Percentiles rank a stretch among this genome's conserved stretches.
Evolutionary conservation across 37 sponge, comb jelly and placozoan genomes (phyloP).

Genomic region (Axinella damicornis): DNA sequence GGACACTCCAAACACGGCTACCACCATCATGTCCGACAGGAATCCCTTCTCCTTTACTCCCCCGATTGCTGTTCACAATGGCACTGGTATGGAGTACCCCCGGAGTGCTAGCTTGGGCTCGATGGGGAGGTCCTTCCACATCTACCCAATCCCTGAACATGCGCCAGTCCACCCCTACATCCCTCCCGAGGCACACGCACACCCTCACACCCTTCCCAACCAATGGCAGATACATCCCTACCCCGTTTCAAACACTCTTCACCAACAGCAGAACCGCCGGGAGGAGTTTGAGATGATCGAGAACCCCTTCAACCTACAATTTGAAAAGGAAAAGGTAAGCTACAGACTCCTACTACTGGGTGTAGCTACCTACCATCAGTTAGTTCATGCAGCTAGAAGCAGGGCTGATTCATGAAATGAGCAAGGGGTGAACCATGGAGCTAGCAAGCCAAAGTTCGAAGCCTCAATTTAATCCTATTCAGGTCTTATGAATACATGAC

Average conservation of each 20-base stretch:
- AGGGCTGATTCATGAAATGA: too few relatives aligned
- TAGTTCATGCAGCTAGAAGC: too few relatives aligned
- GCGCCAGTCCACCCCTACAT: neutral
- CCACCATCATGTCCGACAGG: neutral
- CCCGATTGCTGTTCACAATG: neutral
- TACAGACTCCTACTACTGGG: too few relatives aligned
- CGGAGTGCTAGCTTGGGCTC: neutral
- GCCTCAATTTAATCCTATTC: too few relatives aligned
- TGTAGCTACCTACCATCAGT: too few relatives aligned
- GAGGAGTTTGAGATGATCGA: slow-evolving; percentile 33
- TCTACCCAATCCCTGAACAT: slow-evolving; percentile 32
- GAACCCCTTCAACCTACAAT: slow-evolving; percentile 2
- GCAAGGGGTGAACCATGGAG: too few relatives aligned
- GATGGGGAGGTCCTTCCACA: neutral
- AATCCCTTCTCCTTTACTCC: slow-evolving; percentile 12
- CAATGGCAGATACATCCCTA: neutral
- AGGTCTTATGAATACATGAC: too few relatives aligned
- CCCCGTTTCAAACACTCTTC: neutral
- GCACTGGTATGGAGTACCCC: too few relatives aligned
- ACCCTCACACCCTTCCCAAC: neutral
- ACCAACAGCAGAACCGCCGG: neutral
- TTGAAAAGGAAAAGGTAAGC: neutral
- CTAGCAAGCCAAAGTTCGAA: too few relatives aligned
- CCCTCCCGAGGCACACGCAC: neutral
- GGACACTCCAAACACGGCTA: slow-evolving; percentile 20